phyloP scores from a whole-genome alignment of 2,888 invertebrate genomes.

The Macrophya annulata region DNA sequence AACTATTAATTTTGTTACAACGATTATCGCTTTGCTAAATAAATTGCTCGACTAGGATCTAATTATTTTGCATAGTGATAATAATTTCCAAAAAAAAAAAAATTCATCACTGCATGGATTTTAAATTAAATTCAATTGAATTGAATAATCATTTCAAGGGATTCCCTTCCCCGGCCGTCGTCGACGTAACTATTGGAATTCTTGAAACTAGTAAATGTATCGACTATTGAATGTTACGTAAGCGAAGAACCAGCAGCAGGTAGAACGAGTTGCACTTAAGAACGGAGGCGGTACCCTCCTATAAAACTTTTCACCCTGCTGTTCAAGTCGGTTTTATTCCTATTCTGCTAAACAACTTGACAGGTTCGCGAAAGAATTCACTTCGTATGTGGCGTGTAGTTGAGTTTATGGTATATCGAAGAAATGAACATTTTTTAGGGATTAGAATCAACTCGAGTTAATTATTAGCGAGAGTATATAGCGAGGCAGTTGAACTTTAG shows the following conservation, averaged over 20 bases:
- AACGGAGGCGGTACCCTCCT: conserved; percentile 42
- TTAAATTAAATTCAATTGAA: not conserved
- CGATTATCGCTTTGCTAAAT: not conserved
- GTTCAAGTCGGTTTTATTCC: conserved; percentile 32
- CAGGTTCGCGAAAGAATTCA: conserved; percentile 21
- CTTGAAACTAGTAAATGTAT: conserved; percentile 51
- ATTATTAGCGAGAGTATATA: too few species aligned
- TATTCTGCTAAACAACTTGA: conserved; percentile 37
- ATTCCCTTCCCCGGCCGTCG: not conserved
- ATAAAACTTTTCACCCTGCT: conserved; percentile 35
- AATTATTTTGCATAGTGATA: conserved; percentile 7
- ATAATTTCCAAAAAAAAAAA: not conserved
- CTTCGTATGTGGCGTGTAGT: not conserved
- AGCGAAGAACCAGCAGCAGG: conserved; percentile 43
- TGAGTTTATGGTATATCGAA: not conserved
- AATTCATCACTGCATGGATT: not conserved
- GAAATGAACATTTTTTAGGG: not conserved
- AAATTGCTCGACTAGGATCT: not conserved
- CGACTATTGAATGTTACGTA: conserved; percentile 52
- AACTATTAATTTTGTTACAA: not conserved
- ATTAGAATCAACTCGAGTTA: not conserved
- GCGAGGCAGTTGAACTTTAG: too few species aligned
- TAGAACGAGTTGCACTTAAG: conserved; percentile 51
- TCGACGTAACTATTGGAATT: conserved; percentile 43
- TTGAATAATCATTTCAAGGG: conserved; percentile 27